A percentile compares a stretch with the other conserved stretches of the same genome.
Conservation (phyloP, 2,113 vertebrate species). For the Theristicus caerulescens region DNA sequence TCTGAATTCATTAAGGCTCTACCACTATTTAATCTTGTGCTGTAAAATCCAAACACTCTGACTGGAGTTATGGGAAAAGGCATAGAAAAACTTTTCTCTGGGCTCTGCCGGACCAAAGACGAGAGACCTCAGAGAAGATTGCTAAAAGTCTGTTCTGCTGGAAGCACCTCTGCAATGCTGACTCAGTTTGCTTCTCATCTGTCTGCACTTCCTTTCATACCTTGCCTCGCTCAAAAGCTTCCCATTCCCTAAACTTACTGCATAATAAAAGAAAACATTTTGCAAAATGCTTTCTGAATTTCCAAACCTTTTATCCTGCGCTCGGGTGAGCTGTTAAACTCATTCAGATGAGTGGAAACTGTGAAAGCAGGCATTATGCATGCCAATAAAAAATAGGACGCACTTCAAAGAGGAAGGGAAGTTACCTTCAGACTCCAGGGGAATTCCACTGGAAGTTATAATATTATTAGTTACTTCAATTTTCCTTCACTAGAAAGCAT, state of each 20-base stretch:
- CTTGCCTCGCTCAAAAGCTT: background rate
- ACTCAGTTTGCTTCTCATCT: background rate
- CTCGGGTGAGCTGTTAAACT: background rate
- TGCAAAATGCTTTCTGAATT: background rate
- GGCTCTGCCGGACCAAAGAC: background rate
- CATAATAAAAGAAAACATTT: background rate
- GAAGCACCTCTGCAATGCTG: background rate
- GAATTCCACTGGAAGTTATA: background rate
- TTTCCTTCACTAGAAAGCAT: background rate
- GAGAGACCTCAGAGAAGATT: background rate
- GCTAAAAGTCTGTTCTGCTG: background rate
- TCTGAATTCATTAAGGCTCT: background rate
- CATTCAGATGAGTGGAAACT: background rate
- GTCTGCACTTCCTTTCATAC: background rate
- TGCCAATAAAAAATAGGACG: background rate
- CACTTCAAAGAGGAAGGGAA: constrained; percentile 27
- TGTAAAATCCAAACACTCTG: background rate
- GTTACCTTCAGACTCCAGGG: constrained; percentile 1
- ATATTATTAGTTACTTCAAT: background rate
- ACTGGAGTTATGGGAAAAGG: background rate
- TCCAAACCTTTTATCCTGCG: background rate
- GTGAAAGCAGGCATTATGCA: background rate
- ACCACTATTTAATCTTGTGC: background rate
- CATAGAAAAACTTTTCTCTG: background rate
- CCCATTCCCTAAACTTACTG: background rate